Base-by-base conservation (phyloP, 2,797 vertebrate genomes). In the Apodemus agrarius region DNA sequence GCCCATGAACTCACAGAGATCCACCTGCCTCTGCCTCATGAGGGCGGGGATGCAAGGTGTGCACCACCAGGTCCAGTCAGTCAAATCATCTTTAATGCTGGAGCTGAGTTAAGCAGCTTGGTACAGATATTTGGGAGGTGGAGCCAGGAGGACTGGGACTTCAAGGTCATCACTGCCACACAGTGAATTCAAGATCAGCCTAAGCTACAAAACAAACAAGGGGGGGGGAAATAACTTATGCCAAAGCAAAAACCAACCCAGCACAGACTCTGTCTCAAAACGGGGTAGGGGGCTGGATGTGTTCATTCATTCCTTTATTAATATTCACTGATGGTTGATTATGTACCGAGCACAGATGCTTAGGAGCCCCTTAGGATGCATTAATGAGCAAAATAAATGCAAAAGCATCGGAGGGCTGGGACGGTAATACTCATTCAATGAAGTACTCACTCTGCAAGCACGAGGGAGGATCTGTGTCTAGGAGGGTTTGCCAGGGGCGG, bases 251-350 rank as follows among this genome's bases (percentile, higher is more conserved):
- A 76, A 6, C 5, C 40, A 76, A 43, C 43, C 43, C 75, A 78
- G 75, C 75, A 78, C 16, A 57, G 79, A 80, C 78, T 34, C 17
- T 57, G 79, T 57, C 52, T 57, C 79, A 37, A 26, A 82, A 21
- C 0, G 2, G 22, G 9, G 14, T 2, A 17, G 40, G 46, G 22
- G 3, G 14, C 24, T 69, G 61, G 11, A 14, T 26, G 3, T 0
- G 7, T 29, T 40, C 54, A 40, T 52, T 65, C 63, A 37, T 69
- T 46, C 9, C 7, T 72, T 94, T 81, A 52, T 69, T 43, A 46
- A 9, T 61, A 14, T 76, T 93, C 81, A 34, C 14, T 4, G 19
- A 94, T 37, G 13, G 31, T 6, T 22, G n/a, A 67, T 65, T 69
- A 12, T 85, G 34, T 52, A 14, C 19, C 43, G 52, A 63, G 31